Base-by-base conservation (phyloP, 2,888 invertebrate species). In the Orthonychiurus folsomi region DNA sequence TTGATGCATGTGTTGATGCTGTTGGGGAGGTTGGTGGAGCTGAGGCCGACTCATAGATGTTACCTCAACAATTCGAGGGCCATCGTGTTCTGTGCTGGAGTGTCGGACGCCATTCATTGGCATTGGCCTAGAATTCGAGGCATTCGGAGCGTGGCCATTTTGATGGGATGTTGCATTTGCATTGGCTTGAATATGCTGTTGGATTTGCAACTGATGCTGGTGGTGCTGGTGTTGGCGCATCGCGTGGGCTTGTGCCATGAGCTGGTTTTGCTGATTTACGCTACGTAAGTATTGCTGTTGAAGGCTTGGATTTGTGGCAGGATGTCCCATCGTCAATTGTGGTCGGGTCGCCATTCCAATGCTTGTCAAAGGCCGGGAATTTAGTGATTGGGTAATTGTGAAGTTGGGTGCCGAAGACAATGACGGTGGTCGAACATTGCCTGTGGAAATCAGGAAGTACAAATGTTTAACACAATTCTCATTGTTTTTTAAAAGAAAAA, bases 41-140 rank as follows among this genome's bases (percentile, higher is more conserved):
- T n/a, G n/a, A 18, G 57, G 5, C 37, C 26, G 3, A 3, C 28
- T 37, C 60, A 60, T 63, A 3, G 65, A 62, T 15, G 56, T 27
- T 9, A 57, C 56, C 15, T 64, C 56, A 1, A 62, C 60, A 48
- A 62, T 62, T 18, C 62, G 26, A 2, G 62, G 62, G 3, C 56
- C 59, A 27, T 64, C 64, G 3, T 15, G 12, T 5, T 64, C 62
- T 24, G 28, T 53, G 47, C 59, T 50, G 56, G 50, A 28, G 47
- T 62, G 56, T 18, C 60, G 23, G 9, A 59, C n/a, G 5, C 20
- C 24, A 21, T n/a, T 50, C 18, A 52, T 56, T 3, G 59, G 37
- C 20, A 26, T 26, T 0, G 48, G 56, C 23, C 60, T 15, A 23
- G 56, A 62, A 63, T 37, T 53, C 18, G 56, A 63, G 37, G 56